phyloP scores from a whole-genome alignment of 2,113 vertebrate genomes.

The Caranx ignobilis region DNA sequence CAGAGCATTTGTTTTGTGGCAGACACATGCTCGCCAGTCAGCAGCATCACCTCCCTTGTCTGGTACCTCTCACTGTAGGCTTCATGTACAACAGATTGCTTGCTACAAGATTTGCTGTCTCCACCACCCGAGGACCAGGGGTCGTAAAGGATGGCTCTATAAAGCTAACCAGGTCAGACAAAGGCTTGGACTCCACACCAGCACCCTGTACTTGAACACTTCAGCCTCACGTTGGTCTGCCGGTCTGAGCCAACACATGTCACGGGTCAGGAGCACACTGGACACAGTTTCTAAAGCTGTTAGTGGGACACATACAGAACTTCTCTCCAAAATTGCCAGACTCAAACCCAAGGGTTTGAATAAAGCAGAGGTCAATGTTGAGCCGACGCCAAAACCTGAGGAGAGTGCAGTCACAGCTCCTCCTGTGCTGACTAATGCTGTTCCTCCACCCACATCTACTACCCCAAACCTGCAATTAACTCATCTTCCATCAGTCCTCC shows the following conservation, averaged over 20 bases:
- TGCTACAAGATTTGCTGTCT: slow-evolving; percentile 39
- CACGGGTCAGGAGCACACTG: slow-evolving; percentile 91
- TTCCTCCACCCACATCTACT: slow-evolving; percentile 22
- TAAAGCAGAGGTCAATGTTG: slow-evolving; percentile 69
- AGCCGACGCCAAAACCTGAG: slow-evolving; percentile 65
- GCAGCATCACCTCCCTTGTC: slow-evolving; percentile 65
- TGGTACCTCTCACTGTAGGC: slow-evolving; percentile 70
- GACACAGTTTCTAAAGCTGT: slow-evolving; percentile 93
- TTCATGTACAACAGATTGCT: slow-evolving; percentile 72
- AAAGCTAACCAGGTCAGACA: slow-evolving; percentile 72
- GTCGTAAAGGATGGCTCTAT: slow-evolving; percentile 75
- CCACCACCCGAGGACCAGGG: slow-evolving; percentile 77
- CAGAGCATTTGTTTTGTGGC: slow-evolving; percentile 84
- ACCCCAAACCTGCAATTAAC: slow-evolving; percentile 28
- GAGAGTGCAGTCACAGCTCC: slow-evolving; percentile 41
- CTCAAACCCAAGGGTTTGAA: slow-evolving; percentile 85
- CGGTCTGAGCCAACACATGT: slow-evolving; percentile 89
- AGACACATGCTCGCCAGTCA: slow-evolving; percentile 79
- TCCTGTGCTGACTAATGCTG: slow-evolving; percentile 16
- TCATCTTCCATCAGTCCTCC: slow-evolving; percentile 12
- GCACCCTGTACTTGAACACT: slow-evolving; percentile 84
- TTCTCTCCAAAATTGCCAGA: slow-evolving; percentile 89
- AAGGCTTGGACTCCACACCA: slow-evolving; percentile 79
- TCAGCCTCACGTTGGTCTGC: slow-evolving; percentile 87
- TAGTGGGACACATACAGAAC: slow-evolving; percentile 89